Evolutionary conservation across 2,888 invertebrate species (phyloP).

Genomic region (Neoitamus cyanurus): DNA sequence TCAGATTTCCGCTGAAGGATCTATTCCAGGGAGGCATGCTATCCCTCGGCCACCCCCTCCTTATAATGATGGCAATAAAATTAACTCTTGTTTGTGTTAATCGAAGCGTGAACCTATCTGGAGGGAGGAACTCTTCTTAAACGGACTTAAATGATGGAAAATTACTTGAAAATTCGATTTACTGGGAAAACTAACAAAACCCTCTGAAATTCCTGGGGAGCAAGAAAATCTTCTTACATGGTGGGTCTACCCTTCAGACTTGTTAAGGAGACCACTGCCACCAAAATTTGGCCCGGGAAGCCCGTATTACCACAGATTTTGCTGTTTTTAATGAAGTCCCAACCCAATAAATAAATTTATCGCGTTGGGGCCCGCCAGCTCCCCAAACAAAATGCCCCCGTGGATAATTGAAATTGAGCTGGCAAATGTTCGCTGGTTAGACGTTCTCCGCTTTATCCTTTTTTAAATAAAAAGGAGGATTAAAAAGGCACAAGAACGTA

Average conservation of each 20-base stretch:
- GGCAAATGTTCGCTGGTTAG: not conserved
- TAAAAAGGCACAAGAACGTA: not conserved
- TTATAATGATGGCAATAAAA: slow-evolving; percentile 42
- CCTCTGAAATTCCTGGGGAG: slow-evolving; percentile 8
- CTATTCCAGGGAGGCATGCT: not conserved
- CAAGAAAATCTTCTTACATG: slow-evolving; percentile 13
- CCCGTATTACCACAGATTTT: slow-evolving; percentile 35
- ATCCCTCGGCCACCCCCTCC: not conserved
- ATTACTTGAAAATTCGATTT: slow-evolving; percentile 55
- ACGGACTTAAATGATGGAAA: slow-evolving; percentile 55
- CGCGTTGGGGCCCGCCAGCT: not conserved
- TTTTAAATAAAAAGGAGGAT: slow-evolving; percentile 8
- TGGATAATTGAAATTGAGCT: slow-evolving; percentile 42
- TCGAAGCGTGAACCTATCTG: slow-evolving; percentile 38
- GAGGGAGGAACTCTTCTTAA: slow-evolving; percentile 41
- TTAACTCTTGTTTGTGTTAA: slow-evolving; percentile 44
- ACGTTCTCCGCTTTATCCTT: not conserved
- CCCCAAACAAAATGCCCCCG: slow-evolving; percentile 2
- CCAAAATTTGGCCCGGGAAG: slow-evolving; percentile 11
- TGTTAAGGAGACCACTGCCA: slow-evolving; percentile 14
- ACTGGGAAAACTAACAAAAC: slow-evolving; percentile 43
- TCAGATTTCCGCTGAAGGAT: slow-evolving; percentile 28
- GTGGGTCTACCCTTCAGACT: slow-evolving; percentile 1
- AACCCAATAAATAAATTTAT: slow-evolving; percentile 42
- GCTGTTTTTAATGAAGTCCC: slow-evolving; percentile 42